These are phyloP conservation scores for Lycorma delicatula DNA, from an alignment of 1,140 invertebrate genomes.

Conservation along the genomic window DNA sequence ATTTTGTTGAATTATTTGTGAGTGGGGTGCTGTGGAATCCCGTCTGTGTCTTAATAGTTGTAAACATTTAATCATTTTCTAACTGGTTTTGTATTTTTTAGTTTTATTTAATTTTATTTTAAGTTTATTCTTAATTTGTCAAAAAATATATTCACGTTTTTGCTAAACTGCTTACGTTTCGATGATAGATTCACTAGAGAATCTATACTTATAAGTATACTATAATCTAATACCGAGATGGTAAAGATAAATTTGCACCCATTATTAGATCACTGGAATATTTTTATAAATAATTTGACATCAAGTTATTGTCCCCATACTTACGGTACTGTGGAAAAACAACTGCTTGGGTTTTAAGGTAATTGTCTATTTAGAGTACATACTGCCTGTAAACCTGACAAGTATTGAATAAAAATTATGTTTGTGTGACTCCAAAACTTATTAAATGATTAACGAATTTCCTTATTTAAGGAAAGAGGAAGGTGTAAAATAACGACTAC, in stretches of 20 bases:
- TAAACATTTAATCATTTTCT: too few species aligned
- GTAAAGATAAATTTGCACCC: neutral
- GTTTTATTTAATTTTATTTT: too few species aligned
- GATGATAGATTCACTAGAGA: neutral
- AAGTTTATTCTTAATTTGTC: too few species aligned
- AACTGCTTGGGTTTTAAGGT: neutral
- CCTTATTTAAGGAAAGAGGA: neutral
- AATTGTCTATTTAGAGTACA: neutral
- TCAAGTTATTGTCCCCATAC: neutral
- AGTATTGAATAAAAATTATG: neutral
- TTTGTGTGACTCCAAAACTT: neutral
- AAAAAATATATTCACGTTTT: neutral
- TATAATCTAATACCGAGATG: too few species aligned
- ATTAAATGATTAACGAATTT: neutral
- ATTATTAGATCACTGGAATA: neutral
- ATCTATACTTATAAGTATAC: too few species aligned
- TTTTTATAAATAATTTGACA: neutral
- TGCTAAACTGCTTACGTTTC: neutral
- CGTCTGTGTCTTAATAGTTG: too few species aligned
- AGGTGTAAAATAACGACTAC: neutral
- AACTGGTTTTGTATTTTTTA: too few species aligned
- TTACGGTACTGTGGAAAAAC: neutral
- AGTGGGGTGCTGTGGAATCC: too few species aligned
- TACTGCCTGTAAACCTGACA: neutral
- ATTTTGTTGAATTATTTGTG: too few species aligned